These are phyloP conservation scores for Eidolon dupreanum DNA, from an alignment of 2,797 vertebrate species.

Conservation along the genomic window DNA sequence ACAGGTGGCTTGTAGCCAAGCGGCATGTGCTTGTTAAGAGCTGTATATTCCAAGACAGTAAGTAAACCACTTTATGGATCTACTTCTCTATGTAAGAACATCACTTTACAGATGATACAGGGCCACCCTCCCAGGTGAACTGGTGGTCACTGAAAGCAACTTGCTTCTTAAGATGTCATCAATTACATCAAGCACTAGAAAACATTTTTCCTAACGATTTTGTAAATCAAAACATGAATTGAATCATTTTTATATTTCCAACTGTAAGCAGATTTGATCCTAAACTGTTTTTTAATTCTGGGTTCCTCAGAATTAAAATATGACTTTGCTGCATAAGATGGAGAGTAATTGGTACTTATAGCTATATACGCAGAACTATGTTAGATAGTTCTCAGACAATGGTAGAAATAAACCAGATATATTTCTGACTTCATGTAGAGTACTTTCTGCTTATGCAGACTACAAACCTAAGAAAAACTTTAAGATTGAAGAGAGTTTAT, in stretches of 20 bases:
- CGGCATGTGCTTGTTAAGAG: neutral
- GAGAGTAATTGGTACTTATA: neutral
- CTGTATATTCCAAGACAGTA: too few species aligned
- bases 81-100: too few species aligned
- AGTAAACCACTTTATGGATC: too few species aligned
- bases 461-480: neutral
- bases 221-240: neutral
- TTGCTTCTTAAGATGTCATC: too few species aligned
- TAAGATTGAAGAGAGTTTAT: neutral
- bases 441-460: neutral
- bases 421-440: neutral
- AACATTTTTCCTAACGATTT: neutral
- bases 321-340: neutral
- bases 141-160: too few species aligned
- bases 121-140: too few species aligned
- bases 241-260: neutral
- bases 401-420: neutral
- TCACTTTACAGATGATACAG: too few species aligned
- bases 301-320: slow-evolving; percentile 5
- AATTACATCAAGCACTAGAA: too few species aligned
- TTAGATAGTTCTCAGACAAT: neutral
- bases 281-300: neutral
- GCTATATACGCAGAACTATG: neutral
- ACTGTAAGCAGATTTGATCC: neutral
- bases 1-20: neutral